Evolutionary conservation across 2,797 vertebrate species (phyloP), one percentile per base, ranked within the genome.

Genomic region (Pseudochaenichthys georgianus): DNA sequence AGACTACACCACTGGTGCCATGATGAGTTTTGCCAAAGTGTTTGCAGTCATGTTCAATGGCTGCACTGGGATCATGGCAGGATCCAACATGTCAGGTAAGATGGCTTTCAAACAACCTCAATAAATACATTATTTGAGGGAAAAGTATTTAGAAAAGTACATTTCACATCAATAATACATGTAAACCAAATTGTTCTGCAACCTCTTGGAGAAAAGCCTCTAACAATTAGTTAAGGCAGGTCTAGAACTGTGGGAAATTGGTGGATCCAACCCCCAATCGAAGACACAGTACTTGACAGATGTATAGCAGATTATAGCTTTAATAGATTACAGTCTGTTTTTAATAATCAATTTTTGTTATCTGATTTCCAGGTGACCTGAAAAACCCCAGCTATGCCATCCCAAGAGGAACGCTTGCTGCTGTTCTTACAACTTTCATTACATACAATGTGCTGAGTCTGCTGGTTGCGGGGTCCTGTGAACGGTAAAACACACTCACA

Each of bases 31-130:
- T 9, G 92, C 93, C 59, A 91, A 89, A 0, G 95, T 97, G 31
- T 97, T 97, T 64, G 95, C 95, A 0, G 94, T 96, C 73, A 94
- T 97, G 92, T 97, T 97, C 78, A 96, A 96, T 0, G 95, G 96
- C 55, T 97, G 96, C 87, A 96, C 95, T 0, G 96, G 95, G 16
- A 96, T 96, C 80, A 96, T 96, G 95, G 95, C 96, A 0, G 95
- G 96, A 4, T 96, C 96, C 80, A 96, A 96, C 78, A 96, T 96
- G 95, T 97, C 96, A 19, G 95, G 95, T 96, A 83, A 76, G 64
- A 58, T 16, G 28, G 3, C 48, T 17, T 21, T 45, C 21, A 46
- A 45, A 62, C 47, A 45, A 58, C 2, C 1, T 45, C 0, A 72
- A 43, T 45, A n/a, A 88, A 82, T 34, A 10, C 9, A 38, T 43